phyloP scores from a whole-genome alignment of 2,113 vertebrate species.

The Stomatorhinus ivindoensis region DNA sequence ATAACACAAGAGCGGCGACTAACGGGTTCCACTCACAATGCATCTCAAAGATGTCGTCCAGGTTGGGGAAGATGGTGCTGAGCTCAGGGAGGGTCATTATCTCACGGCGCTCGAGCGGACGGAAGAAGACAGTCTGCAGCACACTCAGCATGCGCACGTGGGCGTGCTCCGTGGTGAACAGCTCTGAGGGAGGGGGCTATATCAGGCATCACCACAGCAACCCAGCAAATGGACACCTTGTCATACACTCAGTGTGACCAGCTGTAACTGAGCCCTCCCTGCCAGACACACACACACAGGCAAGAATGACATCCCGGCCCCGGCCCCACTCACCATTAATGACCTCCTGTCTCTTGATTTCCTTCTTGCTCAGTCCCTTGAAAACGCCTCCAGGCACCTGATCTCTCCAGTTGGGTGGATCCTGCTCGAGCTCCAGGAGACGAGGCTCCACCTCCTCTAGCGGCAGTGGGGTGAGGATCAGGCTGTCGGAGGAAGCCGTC shows the following conservation, averaged over 20 bases:
- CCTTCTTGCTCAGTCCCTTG: slow-evolving; percentile 69
- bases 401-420: slow-evolving; percentile 79
- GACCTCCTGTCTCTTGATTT: slow-evolving; percentile 81
- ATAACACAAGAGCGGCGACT: background rate
- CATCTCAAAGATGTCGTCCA: slow-evolving; percentile 80
- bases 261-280: background rate
- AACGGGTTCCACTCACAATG: slow-evolving; percentile 63
- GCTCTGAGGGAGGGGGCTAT: slow-evolving; percentile 50
- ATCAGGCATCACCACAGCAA: background rate
- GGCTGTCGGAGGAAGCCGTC: slow-evolving; percentile 32
- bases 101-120: slow-evolving; percentile 60
- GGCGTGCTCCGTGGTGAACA: slow-evolving; percentile 78
- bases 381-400: slow-evolving; percentile 56
- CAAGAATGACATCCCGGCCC: background rate
- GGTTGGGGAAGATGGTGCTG: slow-evolving; percentile 72
- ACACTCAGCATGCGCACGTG: slow-evolving; percentile 82
- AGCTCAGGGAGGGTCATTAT: slow-evolving; percentile 59
- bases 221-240: background rate
- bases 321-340: slow-evolving; percentile 70
- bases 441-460: slow-evolving; percentile 72
- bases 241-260: background rate
- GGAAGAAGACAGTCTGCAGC: slow-evolving; percentile 74
- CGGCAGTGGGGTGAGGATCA: slow-evolving; percentile 44
- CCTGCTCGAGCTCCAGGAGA: slow-evolving; percentile 70
- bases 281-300: too few relatives aligned